Evolutionary conservation across 1,140 invertebrate species (phyloP), one percentile per base, ranked within the genome.

Genomic region (Coptotermes formosanus): DNA sequence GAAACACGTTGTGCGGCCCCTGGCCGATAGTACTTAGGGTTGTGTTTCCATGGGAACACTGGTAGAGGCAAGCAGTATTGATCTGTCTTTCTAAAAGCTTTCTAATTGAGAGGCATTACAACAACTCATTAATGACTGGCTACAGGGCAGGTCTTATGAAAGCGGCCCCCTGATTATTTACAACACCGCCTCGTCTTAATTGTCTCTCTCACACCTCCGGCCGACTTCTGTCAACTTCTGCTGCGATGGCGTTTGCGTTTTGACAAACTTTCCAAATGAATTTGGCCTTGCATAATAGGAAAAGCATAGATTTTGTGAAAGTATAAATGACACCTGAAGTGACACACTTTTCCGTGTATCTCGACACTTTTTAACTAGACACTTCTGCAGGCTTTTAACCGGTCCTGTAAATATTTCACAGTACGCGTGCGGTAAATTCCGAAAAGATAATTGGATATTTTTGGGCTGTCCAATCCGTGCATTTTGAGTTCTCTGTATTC

Each of bases 51-150:
- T 75, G 64, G 64, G 25, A 75, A 75, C 64, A 30, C 64, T 75
- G 25, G 7, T 6, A 75, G 64, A 8, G 25, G 45, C 45, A 23
- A 64, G 55, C 25, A 30, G 14, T 75, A 75, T 75, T 14, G 64
- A 75, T 75, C 64, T 75, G 7, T 6, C 25, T 75, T 30, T 75
- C 64, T 30, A 75, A 75, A 75, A 75, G 64, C 64, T 30, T 75
- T 30, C 64, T 75, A 75, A 75, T 75, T 75, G 64, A 75, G 64
- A 7, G n/a, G 25, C 64, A n/a, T 75, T 75, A 75, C n/a, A 75
- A 75, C n/a, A n/a, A 64, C 12, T 75, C 64, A 6, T 25, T 75
- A 75, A 75, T 75, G 64, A 75, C 64, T 25, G 64, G n/a, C 25
- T n/a, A 30, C 25, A 25, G 30, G 64, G 4, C n/a, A 30, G 64